Evolutionary conservation across 2,113 vertebrate species (phyloP), one percentile per base, ranked within the genome.

Genomic region (Alces alces): DNA sequence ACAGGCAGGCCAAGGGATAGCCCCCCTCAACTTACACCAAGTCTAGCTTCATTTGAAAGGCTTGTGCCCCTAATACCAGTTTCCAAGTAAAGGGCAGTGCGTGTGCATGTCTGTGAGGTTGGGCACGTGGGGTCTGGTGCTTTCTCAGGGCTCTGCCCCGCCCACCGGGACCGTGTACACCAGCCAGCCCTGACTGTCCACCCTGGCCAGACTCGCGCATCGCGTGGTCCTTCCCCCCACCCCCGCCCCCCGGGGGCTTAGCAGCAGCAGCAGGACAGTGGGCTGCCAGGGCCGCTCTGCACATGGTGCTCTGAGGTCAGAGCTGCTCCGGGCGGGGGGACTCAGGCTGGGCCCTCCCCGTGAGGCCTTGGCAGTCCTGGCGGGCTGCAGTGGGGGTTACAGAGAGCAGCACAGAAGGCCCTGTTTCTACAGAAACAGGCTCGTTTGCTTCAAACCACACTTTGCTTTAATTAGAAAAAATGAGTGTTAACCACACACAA

Each of bases 401-500:
- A 47, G 25, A 89, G 12, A 88, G 13, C 7, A 58, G 36, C 45
- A 47, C 27, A 23, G 2, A 92, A 94, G 90, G 6, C 3, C 27
- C 19, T 15, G 9, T 30, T 92, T 84, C 52, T 43, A 39, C 17
- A 52, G 89, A 89, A 45, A 39, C 11, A 70, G 82, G 45, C 27
- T 78, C 55, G 1, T 73, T 78, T 66, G 15, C 78, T 87, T 43
- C 66, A 39, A 82, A 19, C 60, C 76, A 60, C 50, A 70, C 12
- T 14, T 36, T 55, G 55, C 47, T 86, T 93, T 95, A 97, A 97
- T 97, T 96, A 95, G 58, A 96, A 91, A 76, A 60, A 97, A 98
- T 95, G 91, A 91, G 52, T 79, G 50, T 43, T 52, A 96, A 92
- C 27, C 79, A 92, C n/a, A 87, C 16, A 90, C 76, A 89, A 94